Percentiles rank a stretch among this genome's conserved stretches.
Evolutionary conservation across 2,113 vertebrate genomes (phyloP).

Genomic region (Mastomys coucha): DNA sequence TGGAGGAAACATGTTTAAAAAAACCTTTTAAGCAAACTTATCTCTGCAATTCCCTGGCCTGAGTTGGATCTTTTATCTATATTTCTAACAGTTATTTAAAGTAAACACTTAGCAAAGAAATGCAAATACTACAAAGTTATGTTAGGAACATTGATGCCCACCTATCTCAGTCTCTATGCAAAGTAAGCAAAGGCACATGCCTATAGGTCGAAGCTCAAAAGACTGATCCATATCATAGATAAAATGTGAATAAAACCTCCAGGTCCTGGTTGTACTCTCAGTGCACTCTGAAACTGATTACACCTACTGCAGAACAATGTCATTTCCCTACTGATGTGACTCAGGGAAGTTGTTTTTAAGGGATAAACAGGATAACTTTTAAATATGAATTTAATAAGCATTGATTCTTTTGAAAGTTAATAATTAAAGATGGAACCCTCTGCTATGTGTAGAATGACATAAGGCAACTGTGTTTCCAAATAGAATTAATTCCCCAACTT

Average conservation of each 20-base stretch:
- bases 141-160: neutral
- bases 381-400: conserved; percentile 33
- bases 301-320: neutral
- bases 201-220: neutral
- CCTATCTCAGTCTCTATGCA: neutral
- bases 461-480: neutral
- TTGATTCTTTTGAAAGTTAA: conserved; percentile 9
- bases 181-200: neutral
- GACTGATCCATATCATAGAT: neutral
- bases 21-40: neutral
- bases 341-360: conserved; percentile 1
- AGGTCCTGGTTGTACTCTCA: neutral
- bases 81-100: neutral
- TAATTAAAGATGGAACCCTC: conserved; percentile 40
- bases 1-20: neutral
- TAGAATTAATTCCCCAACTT: neutral
- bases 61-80: fast-evolving
- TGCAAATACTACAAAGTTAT: neutral
- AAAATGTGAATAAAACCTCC: neutral
- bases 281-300: neutral
- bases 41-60: neutral
- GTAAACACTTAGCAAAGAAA: conserved; percentile 31
- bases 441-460: neutral
- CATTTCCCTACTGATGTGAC: neutral
- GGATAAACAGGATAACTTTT: neutral